These are phyloP conservation scores for Pelusios castaneus DNA, from an alignment of 2,113 vertebrate species.

Conservation along the genomic window DNA sequence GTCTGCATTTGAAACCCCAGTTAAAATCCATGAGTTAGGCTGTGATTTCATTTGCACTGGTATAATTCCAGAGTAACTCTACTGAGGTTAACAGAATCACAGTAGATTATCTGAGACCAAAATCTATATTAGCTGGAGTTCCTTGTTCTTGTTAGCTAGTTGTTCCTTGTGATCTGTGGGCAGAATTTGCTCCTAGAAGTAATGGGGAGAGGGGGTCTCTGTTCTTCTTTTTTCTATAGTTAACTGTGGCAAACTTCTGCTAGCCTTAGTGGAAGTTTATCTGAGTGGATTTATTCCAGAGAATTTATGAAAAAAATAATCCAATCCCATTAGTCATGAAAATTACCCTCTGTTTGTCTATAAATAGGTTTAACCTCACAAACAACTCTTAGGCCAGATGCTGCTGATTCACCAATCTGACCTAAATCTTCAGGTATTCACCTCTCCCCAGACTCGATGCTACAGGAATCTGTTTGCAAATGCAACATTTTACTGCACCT, in stretches of 20 bases:
- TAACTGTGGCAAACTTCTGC: constrained; percentile 4
- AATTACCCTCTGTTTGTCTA: constrained; percentile 58
- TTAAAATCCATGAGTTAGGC: not conserved
- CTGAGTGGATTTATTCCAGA: constrained; percentile 27
- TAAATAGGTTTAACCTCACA: constrained; percentile 67
- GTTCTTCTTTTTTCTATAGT: not conserved
- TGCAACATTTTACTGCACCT: not conserved
- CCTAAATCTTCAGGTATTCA: constrained; percentile 41
- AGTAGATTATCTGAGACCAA: accelerated
- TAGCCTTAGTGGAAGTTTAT: constrained; percentile 1
- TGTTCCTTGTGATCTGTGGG: not conserved
- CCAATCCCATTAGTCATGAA: constrained; percentile 40
- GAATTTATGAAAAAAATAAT: constrained; percentile 15
- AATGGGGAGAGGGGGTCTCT: not conserved
- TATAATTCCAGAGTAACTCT: not conserved
- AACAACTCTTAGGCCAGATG: constrained; percentile 49
- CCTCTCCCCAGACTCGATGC: constrained; percentile 37
- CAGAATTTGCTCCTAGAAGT: not conserved
- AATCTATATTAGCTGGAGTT: not conserved
- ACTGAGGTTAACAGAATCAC: not conserved
- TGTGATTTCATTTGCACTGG: not conserved
- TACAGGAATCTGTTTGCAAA: constrained; percentile 30
- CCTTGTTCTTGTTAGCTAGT: not conserved
- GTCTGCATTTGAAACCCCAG: not conserved
- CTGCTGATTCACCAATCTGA: constrained; percentile 53